A percentile compares a stretch with the other conserved stretches of the same genome.
phyloP scores from a whole-genome alignment of 2,797 vertebrate species.

The Anguilla pacifica region DNA sequence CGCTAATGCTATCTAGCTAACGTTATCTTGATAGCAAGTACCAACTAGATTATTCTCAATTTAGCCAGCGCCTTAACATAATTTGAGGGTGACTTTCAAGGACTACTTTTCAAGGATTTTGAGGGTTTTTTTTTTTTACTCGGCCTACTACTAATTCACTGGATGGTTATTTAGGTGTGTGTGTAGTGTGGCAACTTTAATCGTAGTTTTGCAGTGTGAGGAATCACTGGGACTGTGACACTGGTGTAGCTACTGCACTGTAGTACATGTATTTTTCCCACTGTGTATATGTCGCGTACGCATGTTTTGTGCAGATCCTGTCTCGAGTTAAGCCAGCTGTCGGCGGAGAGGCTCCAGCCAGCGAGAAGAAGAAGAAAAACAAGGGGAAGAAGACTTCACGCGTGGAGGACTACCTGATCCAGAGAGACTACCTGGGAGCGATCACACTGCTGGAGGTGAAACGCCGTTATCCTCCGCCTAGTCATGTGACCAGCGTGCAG shows the following conservation, averaged over 20 bases:
- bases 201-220: background rate
- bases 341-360: constrained; percentile 65
- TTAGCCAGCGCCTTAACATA: background rate
- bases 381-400: constrained; percentile 82
- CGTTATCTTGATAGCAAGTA: background rate
- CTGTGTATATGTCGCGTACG: background rate
- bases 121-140: background rate
- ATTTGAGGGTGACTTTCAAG: background rate
- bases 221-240: background rate
- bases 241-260: background rate
- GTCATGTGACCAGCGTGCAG: background rate
- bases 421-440: constrained; percentile 91
- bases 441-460: constrained; percentile 89
- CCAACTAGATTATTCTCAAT: background rate
- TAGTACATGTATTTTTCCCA: background rate
- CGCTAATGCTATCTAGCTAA: background rate
- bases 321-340: constrained; percentile 90
- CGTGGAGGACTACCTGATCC: constrained; percentile 84
- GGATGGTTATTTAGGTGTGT: background rate
- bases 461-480: background rate
- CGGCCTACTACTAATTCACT: background rate
- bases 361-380: constrained; percentile 81
- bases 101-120: background rate
- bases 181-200: background rate
- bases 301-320: constrained; percentile 65